phyloP scores from a whole-genome alignment of 2,113 vertebrate genomes.

The Condylura cristata region DNA sequence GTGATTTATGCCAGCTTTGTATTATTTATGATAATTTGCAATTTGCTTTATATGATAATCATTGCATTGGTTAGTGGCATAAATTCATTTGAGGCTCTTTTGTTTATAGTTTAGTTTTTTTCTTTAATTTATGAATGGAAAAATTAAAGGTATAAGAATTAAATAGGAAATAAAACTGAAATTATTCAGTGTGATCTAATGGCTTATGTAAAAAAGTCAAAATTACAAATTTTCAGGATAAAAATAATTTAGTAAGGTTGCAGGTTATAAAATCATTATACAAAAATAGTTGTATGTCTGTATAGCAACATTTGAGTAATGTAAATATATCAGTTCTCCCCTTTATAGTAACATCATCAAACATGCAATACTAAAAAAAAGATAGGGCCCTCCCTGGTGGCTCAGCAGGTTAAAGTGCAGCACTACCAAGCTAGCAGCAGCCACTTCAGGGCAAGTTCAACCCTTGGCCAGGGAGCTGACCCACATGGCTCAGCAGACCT shows the following conservation, averaged over 20 bases:
- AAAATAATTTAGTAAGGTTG: constrained; percentile 38
- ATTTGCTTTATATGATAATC: constrained; percentile 9
- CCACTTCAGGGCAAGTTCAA: no score
- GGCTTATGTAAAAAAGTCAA: constrained; percentile 27
- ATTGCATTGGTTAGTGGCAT: not conserved
- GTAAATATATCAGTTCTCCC: not conserved
- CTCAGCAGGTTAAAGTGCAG: no score
- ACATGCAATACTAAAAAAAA: not conserved
- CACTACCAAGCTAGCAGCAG: no score
- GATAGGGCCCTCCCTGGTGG: no score
- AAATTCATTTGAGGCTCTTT: constrained; percentile 18
- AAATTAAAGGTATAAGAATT: constrained; percentile 17
- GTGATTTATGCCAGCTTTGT: constrained; percentile 4
- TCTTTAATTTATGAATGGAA: constrained; percentile 14
- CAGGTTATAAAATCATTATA: constrained; percentile 29
- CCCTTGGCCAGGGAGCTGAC: no score
- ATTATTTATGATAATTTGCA: constrained; percentile 32
- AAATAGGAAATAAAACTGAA: constrained; percentile 26
- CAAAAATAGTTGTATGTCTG: constrained; percentile 33
- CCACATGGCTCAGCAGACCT: no score
- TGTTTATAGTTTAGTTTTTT: constrained; percentile 3
- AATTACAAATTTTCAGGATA: constrained; percentile 17
- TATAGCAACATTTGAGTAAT: not conserved
- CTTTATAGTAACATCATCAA: not conserved
- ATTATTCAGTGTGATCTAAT: not conserved